These are phyloP conservation scores for Syndactyla subalaris DNA, from an alignment of 2,797 vertebrate species.

Conservation along the genomic window DNA sequence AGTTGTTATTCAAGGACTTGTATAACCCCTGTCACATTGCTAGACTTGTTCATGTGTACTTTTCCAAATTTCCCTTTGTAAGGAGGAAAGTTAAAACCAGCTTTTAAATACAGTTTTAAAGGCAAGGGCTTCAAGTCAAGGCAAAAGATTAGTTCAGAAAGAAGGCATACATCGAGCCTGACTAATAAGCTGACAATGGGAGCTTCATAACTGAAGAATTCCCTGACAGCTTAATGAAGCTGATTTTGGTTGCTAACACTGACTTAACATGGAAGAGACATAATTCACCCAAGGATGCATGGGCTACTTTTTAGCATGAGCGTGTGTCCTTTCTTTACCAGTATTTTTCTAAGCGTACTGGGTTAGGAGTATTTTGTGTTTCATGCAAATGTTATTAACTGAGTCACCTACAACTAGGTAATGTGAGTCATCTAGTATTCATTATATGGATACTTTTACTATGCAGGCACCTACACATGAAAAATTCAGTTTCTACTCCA, in stretches of 20 bases:
- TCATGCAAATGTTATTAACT: not conserved
- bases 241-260: not conserved
- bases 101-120: not conserved
- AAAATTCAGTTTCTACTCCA: not conserved
- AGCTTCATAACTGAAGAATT: not conserved
- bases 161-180: not conserved
- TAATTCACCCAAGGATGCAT: not conserved
- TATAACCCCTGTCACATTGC: not conserved
- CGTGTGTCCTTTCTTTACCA: not conserved
- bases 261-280: not conserved
- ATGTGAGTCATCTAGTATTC: not conserved
- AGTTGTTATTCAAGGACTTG: constrained; percentile 2
- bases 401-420: not conserved
- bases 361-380: not conserved
- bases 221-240: not conserved
- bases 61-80: not conserved
- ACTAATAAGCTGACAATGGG: not conserved
- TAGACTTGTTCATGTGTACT: not conserved
- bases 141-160: not conserved
- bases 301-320: not conserved
- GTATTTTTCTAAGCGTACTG: not conserved
- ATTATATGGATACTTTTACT: not conserved
- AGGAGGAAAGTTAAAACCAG: not conserved
- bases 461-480: not conserved
- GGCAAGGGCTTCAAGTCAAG: not conserved